These are phyloP conservation scores for Leucophenga varia DNA, from an alignment of 1,140 invertebrate species.

Conservation along the genomic window DNA sequence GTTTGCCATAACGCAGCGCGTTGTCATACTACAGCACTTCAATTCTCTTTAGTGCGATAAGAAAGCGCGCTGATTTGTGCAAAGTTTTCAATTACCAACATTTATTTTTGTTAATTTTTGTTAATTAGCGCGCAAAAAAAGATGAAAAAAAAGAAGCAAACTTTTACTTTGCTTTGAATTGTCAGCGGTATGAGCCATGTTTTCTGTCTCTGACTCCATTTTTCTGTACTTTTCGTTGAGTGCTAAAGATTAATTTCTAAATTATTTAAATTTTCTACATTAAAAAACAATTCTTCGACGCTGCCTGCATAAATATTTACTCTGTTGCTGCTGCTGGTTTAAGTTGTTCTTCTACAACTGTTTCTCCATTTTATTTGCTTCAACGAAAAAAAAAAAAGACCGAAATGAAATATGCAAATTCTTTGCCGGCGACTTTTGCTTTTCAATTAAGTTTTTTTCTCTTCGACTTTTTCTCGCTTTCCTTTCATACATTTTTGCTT, in stretches of 20 bases:
- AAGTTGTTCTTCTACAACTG: constrained; percentile 25
- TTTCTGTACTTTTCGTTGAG: background rate
- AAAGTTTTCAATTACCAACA: constrained; percentile 50
- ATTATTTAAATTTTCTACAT: constrained; percentile 1
- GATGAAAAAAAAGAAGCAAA: too few relatives aligned
- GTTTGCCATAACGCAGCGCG: too few relatives aligned
- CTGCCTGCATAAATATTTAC: constrained; percentile 15
- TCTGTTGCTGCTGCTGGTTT: constrained; percentile 2
- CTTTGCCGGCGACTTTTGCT: constrained; percentile 45
- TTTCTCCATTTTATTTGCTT: too few relatives aligned
- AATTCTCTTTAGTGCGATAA: too few relatives aligned
- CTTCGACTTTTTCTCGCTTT: constrained; percentile 2
- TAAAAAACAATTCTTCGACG: too few relatives aligned
- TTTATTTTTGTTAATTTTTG: constrained; percentile 49
- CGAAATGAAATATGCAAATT: constrained; percentile 44
- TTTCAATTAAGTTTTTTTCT: constrained; percentile 46
- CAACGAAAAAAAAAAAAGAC: too few relatives aligned
- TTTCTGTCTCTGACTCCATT: too few relatives aligned
- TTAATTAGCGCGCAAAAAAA: constrained; percentile 35
- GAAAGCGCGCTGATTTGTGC: too few relatives aligned
- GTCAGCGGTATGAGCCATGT: too few relatives aligned
- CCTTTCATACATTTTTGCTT: background rate
- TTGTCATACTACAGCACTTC: too few relatives aligned
- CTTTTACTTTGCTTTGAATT: too few relatives aligned
- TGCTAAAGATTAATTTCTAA: background rate